Percentiles rank a stretch among this genome's conserved stretches.
Evolutionary conservation across 2,888 invertebrate species (phyloP).

Genomic region (Camponotus fellah): DNA sequence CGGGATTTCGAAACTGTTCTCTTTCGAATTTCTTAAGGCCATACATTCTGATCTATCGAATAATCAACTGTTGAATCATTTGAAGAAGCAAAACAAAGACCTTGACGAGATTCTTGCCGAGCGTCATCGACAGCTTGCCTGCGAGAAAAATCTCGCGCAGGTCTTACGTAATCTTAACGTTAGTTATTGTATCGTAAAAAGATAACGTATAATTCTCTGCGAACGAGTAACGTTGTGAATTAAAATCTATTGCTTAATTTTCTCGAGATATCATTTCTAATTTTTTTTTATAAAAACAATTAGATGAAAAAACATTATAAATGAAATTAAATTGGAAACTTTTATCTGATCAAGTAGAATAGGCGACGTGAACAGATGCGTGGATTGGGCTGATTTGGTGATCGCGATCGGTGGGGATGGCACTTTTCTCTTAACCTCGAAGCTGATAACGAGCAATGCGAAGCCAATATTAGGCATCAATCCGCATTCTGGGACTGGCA

Average conservation of each 20-base stretch:
- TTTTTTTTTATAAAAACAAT: too few relatives aligned
- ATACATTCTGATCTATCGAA: slow-evolving; percentile 89
- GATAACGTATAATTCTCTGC: slow-evolving; percentile 85
- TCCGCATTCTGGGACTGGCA: slow-evolving; percentile 27
- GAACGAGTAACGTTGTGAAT: slow-evolving; percentile 29
- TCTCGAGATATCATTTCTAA: too few relatives aligned
- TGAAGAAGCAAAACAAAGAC: slow-evolving; percentile 93
- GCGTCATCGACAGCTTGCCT: slow-evolving; percentile 93
- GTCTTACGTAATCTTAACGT: slow-evolving; percentile 90
- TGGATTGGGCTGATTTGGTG: slow-evolving; percentile 95
- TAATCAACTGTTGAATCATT: slow-evolving; percentile 89
- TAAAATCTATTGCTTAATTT: background rate
- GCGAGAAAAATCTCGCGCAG: slow-evolving; percentile 89
- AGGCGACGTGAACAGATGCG: slow-evolving; percentile 89
- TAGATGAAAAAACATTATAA: background rate
- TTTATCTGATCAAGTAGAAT: slow-evolving; percentile 80
- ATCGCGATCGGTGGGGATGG: slow-evolving; percentile 97
- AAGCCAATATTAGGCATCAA: slow-evolving; percentile 68
- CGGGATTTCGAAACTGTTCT: slow-evolving; percentile 62
- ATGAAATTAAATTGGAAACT: background rate
- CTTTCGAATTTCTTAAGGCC: slow-evolving; percentile 55
- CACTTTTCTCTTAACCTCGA: slow-evolving; percentile 96
- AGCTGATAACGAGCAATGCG: slow-evolving; percentile 62
- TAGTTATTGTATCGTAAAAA: slow-evolving; percentile 92
- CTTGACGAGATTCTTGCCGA: slow-evolving; percentile 91